phyloP scores from a whole-genome alignment of 64 coral and sea anemone species.

The Dendronephthya gigantea region DNA sequence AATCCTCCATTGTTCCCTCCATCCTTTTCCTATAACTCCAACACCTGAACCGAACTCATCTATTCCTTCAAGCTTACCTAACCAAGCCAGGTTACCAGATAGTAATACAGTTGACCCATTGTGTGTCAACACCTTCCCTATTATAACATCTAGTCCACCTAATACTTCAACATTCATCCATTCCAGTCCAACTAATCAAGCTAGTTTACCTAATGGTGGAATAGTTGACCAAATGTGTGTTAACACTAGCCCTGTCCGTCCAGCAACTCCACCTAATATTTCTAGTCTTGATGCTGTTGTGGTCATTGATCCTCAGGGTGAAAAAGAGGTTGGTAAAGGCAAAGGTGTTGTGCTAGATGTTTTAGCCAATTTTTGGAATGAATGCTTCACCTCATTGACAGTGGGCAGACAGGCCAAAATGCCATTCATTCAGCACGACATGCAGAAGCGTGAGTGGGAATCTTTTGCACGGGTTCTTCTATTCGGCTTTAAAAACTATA shows the following conservation, averaged over 20 bases:
- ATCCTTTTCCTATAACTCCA: not conserved
- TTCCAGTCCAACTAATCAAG: not conserved
- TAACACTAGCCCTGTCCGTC: not conserved
- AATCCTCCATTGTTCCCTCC: too few relatives aligned
- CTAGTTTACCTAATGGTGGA: too few relatives aligned
- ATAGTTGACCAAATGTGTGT: not conserved
- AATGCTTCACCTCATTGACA: not conserved
- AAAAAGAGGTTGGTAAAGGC: not conserved
- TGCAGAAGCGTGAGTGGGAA: slow-evolving; percentile 4
- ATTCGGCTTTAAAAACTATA: slow-evolving; percentile 15
- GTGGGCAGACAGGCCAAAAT: not conserved
- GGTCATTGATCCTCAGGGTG: not conserved
- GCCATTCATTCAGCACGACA: not conserved
- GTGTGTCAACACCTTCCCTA: not conserved
- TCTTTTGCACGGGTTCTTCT: not conserved
- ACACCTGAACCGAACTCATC: not conserved
- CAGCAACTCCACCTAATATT: not conserved
- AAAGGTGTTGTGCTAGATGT: not conserved
- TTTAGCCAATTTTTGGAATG: not conserved
- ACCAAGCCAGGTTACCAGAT: not conserved
- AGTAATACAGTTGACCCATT: not conserved
- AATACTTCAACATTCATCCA: not conserved
- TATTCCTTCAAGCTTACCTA: not conserved
- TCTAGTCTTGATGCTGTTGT: slow-evolving; percentile 11
- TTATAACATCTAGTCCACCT: not conserved